A percentile compares a stretch with the other conserved stretches of the same genome.
Conservation (phyloP, 2,888 invertebrate genomes). For the Cataglyphis livida region DNA sequence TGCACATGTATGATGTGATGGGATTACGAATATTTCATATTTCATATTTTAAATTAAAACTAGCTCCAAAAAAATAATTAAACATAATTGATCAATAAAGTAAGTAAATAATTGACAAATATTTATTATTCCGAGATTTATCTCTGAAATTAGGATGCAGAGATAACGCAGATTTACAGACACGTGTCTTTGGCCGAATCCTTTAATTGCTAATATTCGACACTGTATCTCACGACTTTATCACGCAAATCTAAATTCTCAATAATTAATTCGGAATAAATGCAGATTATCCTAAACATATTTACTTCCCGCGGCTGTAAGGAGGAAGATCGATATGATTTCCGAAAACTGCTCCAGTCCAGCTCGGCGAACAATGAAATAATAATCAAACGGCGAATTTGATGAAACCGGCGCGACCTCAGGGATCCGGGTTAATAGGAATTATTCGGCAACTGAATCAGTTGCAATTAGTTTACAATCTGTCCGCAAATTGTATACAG, state of each 20-base stretch:
- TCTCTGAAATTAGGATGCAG: background rate
- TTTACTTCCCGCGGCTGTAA: background rate
- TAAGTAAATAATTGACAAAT: background rate
- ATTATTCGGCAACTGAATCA: conserved; percentile 44
- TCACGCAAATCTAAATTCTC: background rate
- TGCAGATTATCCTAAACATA: background rate
- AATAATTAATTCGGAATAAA: conserved; percentile 42
- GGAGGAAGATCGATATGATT: background rate
- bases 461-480: conserved; percentile 32
- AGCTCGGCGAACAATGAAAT: conserved; percentile 25
- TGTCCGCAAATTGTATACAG: conserved; percentile 29
- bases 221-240: background rate
- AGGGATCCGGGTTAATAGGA: conserved; percentile 20
- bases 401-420: background rate
- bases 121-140: conserved; percentile 7
- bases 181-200: background rate
- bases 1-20: background rate
- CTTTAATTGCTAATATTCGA: background rate
- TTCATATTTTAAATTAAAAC: background rate
- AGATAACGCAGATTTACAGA: background rate
- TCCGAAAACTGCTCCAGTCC: background rate
- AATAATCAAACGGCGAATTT: conserved; percentile 43
- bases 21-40: background rate
- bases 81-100: background rate
- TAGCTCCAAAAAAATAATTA: background rate